Conservation (phyloP, 2,888 invertebrate species). For the Ornithoptera alexandrae region DNA sequence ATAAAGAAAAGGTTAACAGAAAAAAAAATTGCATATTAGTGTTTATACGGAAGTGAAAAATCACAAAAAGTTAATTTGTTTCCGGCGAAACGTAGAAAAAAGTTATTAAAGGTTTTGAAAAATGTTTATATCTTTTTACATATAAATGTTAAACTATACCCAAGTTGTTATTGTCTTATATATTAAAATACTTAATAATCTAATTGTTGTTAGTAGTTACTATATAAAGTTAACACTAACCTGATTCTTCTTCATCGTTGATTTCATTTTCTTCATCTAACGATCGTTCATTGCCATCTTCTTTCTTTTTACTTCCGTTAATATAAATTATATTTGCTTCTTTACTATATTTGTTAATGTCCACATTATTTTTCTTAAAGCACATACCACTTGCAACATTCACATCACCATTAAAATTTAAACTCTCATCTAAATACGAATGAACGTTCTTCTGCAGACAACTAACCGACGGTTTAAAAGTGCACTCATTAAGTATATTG, state of each 20-base stretch:
- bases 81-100: too few species aligned
- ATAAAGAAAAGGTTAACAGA: too few species aligned
- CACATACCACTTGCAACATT: constrained; percentile 83
- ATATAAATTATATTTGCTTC: constrained; percentile 76
- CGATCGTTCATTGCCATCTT: constrained; percentile 46
- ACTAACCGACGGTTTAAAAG: constrained; percentile 81
- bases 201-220: too few species aligned
- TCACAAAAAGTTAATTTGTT: too few species aligned
- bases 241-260: constrained; percentile 61
- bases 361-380: constrained; percentile 83
- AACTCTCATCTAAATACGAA: constrained; percentile 83
- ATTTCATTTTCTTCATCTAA: constrained; percentile 66
- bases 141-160: too few species aligned
- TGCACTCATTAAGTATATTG: constrained; percentile 86
- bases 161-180: too few species aligned
- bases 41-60: too few species aligned
- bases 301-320: constrained; percentile 56
- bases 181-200: too few species aligned
- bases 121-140: too few species aligned
- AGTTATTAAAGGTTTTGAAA: too few species aligned
- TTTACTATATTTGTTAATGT: constrained; percentile 77
- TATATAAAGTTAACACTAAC: constrained; percentile 42
- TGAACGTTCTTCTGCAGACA: constrained; percentile 90
- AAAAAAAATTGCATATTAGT: too few species aligned
- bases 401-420: constrained; percentile 83